Percentiles rank a stretch among this genome's conserved stretches.
phyloP scores from a whole-genome alignment of 2,888 invertebrate genomes.

The Lasioglossum marginatum region DNA sequence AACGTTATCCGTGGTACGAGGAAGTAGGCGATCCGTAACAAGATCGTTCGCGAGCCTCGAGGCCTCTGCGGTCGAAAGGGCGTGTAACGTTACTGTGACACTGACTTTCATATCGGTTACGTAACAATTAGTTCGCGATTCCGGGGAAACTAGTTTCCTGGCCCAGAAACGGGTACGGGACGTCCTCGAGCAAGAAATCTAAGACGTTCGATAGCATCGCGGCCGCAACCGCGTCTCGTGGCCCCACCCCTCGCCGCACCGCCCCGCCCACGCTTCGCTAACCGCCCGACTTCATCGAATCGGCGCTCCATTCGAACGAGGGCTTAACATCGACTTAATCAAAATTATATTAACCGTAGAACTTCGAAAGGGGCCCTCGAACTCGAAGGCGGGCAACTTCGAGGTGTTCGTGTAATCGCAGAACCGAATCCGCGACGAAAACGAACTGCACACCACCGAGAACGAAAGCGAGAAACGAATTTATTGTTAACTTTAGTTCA shows the following conservation, averaged over 20 bases:
- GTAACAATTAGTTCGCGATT: slow-evolving; percentile 54
- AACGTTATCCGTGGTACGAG: slow-evolving; percentile 16
- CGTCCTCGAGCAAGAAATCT: slow-evolving; percentile 37
- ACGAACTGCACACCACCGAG: background rate
- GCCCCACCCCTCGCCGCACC: background rate
- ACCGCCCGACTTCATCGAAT: background rate
- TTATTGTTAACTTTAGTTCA: background rate
- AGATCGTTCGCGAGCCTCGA: slow-evolving; percentile 20
- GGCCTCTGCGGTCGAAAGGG: background rate
- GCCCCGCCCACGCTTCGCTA: background rate
- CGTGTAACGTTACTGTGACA: slow-evolving; percentile 58
- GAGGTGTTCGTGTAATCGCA: background rate
- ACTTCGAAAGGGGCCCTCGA: background rate
- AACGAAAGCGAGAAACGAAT: background rate
- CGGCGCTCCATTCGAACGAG: background rate
- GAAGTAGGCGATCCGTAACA: slow-evolving; percentile 45
- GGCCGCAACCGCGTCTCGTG: background rate
- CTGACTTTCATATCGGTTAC: slow-evolving; percentile 66
- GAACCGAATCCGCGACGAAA: background rate
- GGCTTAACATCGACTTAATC: background rate
- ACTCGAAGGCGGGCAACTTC: background rate
- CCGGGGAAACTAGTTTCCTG: slow-evolving; percentile 44
- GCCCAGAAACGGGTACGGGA: slow-evolving; percentile 21
- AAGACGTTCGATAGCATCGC: slow-evolving; percentile 27
- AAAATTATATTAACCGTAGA: slow-evolving; percentile 1